Percentiles rank a stretch among this genome's conserved stretches.
Conservation (phyloP, 1,140 invertebrate genomes). For the Pseudachorutes palmiensis region DNA sequence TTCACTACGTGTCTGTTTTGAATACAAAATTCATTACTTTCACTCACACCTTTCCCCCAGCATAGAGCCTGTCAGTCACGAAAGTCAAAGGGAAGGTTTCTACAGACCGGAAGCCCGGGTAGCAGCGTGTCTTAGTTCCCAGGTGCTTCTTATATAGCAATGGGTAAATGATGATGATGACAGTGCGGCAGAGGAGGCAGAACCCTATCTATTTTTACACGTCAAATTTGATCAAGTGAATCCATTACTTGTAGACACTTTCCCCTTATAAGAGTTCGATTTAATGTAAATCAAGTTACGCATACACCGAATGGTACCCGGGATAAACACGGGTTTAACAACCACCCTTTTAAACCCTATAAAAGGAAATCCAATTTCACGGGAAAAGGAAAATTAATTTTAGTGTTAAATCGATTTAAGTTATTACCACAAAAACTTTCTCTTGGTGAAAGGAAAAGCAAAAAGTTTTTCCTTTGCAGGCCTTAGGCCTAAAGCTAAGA, state of each 20-base stretch:
- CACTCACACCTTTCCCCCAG: neutral
- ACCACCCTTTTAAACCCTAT: no score
- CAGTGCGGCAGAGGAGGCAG: neutral
- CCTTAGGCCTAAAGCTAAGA: no score
- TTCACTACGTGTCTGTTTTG: neutral
- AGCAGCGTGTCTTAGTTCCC: neutral
- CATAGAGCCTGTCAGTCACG: neutral
- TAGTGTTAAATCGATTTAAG: no score
- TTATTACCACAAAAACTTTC: no score
- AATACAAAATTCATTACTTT: slow-evolving; percentile 6
- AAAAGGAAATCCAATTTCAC: no score
- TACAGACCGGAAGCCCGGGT: neutral
- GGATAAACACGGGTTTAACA: no score
- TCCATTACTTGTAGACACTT: neutral
- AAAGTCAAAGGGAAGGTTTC: neutral
- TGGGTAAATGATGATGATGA: neutral
- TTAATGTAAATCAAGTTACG: no score
- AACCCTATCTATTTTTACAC: neutral
- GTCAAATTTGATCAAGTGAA: slow-evolving; percentile 11
- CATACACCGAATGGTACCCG: no score
- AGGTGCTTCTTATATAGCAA: neutral
- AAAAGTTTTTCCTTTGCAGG: no score
- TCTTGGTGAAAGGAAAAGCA: no score
- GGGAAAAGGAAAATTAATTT: no score
- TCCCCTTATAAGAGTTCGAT: no score